phyloP scores from a whole-genome alignment of 2,888 invertebrate species.

The Netelia fuscicornis region DNA sequence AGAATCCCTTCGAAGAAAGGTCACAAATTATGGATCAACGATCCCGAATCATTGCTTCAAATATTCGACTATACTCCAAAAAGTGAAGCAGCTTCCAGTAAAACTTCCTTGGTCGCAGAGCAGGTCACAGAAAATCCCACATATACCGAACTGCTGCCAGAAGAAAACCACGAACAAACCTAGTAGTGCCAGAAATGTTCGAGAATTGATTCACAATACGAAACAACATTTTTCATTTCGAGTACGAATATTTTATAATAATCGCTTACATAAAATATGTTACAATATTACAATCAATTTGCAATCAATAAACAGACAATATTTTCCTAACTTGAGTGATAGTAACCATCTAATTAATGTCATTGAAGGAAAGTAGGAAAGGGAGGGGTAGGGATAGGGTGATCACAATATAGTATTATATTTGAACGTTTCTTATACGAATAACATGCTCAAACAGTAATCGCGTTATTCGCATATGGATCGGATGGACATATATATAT shows the following conservation, averaged over 20 bases:
- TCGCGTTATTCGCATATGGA: slow-evolving; percentile 33
- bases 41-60: slow-evolving; percentile 86
- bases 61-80: slow-evolving; percentile 83
- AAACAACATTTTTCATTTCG: slow-evolving; percentile 57
- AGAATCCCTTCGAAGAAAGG: slow-evolving; percentile 82
- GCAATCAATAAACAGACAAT: slow-evolving; percentile 81
- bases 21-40: slow-evolving; percentile 86
- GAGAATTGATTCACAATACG: slow-evolving; percentile 16
- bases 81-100: neutral
- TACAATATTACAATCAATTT: slow-evolving; percentile 84
- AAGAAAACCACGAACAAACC: neutral
- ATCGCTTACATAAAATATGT: slow-evolving; percentile 84
- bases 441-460: slow-evolving; percentile 64
- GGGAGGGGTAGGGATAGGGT: slow-evolving; percentile 51
- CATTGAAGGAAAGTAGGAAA: slow-evolving; percentile 10
- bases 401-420: slow-evolving; percentile 56
- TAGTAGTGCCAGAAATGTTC: neutral
- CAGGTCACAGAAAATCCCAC: neutral
- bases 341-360: slow-evolving; percentile 77
- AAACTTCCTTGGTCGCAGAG: neutral
- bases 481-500: slow-evolving; percentile 47
- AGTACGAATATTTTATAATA: slow-evolving; percentile 82
- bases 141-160: neutral
- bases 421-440: slow-evolving; percentile 60
- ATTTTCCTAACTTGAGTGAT: slow-evolving; percentile 80